A percentile compares a stretch with the other conserved stretches of the same genome.
These are phyloP conservation scores for Crenichthys baileyi DNA, from an alignment of 2,797 vertebrate species.

Conservation along the genomic window DNA sequence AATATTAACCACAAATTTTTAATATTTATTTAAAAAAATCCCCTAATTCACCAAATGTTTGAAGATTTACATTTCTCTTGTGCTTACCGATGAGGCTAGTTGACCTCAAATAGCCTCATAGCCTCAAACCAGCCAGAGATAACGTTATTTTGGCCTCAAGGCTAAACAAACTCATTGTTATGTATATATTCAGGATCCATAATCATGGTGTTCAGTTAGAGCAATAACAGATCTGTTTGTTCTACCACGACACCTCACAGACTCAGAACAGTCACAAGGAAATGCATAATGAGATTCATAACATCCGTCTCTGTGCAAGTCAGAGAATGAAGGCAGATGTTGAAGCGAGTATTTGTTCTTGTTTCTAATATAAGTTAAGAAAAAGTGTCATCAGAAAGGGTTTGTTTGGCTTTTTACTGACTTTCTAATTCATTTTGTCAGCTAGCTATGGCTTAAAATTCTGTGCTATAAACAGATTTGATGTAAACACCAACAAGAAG, in stretches of 20 bases:
- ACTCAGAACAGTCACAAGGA: constrained; percentile 12
- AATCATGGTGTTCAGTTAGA: constrained; percentile 35
- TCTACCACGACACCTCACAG: constrained; percentile 21
- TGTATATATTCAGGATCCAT: constrained; percentile 41
- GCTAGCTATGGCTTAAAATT: not conserved
- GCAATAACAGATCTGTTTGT: constrained; percentile 40
- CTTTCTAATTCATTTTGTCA: not conserved
- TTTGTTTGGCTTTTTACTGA: constrained; percentile 1
- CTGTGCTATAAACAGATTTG: not conserved
- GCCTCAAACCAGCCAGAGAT: constrained; percentile 19
- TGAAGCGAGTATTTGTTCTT: constrained; percentile 3
- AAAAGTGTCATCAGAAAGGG: too few relatives aligned
- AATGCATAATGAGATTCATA: constrained; percentile 28
- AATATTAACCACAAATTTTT: constrained; percentile 6
- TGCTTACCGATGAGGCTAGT: not conserved
- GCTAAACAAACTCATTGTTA: not conserved
- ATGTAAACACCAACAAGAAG: not conserved
- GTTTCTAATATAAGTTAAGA: not conserved
- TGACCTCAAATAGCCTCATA: constrained; percentile 16
- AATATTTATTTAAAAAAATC: constrained; percentile 2
- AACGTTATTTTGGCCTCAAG: constrained; percentile 3
- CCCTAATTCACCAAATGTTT: not conserved
- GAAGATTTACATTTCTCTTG: not conserved
- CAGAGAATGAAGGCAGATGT: not conserved
- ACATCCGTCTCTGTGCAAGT: constrained; percentile 7